Evolutionary conservation across 2,113 vertebrate species (phyloP).

Genomic region (Polypterus senegalus): DNA sequence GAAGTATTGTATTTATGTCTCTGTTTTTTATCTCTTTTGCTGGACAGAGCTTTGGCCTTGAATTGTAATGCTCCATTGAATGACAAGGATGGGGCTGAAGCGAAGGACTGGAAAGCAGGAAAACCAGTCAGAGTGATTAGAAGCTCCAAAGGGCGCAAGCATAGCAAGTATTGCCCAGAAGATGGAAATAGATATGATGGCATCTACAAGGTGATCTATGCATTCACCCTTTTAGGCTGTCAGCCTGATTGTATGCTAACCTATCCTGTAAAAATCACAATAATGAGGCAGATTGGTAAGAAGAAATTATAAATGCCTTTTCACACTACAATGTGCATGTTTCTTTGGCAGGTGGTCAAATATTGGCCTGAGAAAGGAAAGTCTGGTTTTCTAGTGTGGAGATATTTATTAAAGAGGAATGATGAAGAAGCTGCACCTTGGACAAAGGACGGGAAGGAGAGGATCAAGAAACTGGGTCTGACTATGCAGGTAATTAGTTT

Average conservation of each 20-base stretch:
- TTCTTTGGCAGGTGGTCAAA: constrained; percentile 62
- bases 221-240: not conserved
- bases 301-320: not conserved
- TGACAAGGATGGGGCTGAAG: constrained; percentile 69
- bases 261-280: not conserved
- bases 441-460: constrained; percentile 87
- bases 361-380: constrained; percentile 95
- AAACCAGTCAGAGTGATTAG: constrained; percentile 86
- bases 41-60: constrained; percentile 72
- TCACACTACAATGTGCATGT: not conserved
- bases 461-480: constrained; percentile 79
- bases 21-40: not conserved
- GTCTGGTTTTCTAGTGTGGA: constrained; percentile 90
- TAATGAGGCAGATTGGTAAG: too few species aligned
- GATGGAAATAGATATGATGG: constrained; percentile 94
- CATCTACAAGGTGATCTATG: constrained; percentile 76
- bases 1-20: not conserved
- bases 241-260: too few species aligned
- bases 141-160: constrained; percentile 78
- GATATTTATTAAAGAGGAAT: constrained; percentile 79
- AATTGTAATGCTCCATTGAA: constrained; percentile 83
- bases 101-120: constrained; percentile 85
- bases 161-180: constrained; percentile 78
- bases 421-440: constrained; percentile 86
- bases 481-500: constrained; percentile 69